Evolutionary conservation across 2,797 vertebrate species (phyloP).

Genomic region (Onychomys leucogaster): DNA sequence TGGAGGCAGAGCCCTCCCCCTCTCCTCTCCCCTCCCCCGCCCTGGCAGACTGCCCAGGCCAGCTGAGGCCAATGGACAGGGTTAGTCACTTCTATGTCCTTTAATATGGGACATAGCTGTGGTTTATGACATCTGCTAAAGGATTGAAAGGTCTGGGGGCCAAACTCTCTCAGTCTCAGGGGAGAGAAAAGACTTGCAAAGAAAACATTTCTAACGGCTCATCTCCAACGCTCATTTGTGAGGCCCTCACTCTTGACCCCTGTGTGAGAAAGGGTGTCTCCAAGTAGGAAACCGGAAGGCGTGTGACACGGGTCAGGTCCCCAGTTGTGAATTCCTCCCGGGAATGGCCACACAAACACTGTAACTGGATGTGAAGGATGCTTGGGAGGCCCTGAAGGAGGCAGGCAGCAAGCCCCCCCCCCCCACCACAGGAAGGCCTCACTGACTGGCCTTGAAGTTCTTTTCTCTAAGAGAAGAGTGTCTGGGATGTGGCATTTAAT

Average conservation of each 20-base stretch:
- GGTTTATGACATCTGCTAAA: slow-evolving; percentile 84
- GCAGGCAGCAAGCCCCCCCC: background rate
- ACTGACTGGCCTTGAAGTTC: background rate
- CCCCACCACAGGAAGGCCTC: background rate
- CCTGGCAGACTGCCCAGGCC: slow-evolving; percentile 82
- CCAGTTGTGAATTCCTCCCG: slow-evolving; percentile 36
- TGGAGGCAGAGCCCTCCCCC: background rate
- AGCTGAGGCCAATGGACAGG: slow-evolving; percentile 71
- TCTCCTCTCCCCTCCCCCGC: background rate
- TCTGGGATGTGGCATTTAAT: background rate
- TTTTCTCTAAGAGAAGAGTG: background rate
- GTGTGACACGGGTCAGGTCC: slow-evolving; percentile 47
- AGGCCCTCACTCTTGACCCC: slow-evolving; percentile 68
- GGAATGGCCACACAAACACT: background rate
- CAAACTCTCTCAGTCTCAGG: slow-evolving; percentile 82
- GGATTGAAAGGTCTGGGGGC: slow-evolving; percentile 87
- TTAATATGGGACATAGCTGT: slow-evolving; percentile 82
- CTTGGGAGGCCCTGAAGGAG: background rate
- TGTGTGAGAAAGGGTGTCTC: slow-evolving; percentile 76
- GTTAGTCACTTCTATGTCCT: slow-evolving; percentile 80
- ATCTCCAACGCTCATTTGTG: slow-evolving; percentile 50
- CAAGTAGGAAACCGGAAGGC: slow-evolving; percentile 71
- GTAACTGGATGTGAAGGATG: background rate
- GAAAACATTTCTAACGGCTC: slow-evolving; percentile 68
- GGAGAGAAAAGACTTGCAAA: slow-evolving; percentile 74